Percentiles rank a stretch among this genome's conserved stretches.
Evolutionary conservation across 1,140 invertebrate genomes (phyloP).

Genomic region (Melipona quadrifasciata): DNA sequence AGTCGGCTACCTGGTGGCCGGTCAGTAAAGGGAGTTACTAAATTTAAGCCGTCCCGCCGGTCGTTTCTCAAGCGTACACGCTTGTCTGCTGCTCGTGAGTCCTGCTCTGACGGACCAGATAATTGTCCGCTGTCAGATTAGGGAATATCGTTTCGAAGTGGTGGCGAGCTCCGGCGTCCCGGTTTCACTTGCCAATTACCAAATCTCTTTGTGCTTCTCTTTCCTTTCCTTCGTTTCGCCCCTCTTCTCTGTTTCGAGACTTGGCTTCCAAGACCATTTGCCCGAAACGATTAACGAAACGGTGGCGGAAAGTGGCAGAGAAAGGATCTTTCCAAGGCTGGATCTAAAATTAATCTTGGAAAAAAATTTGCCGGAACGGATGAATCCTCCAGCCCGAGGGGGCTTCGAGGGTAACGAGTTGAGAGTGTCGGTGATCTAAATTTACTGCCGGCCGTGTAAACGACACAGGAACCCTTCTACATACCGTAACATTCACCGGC

Average conservation of each 20-base stretch:
- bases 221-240: not conserved
- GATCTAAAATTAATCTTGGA: constrained; percentile 62
- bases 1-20: constrained; percentile 41
- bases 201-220: not conserved
- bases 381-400: constrained; percentile 28
- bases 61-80: constrained; percentile 66
- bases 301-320: constrained; percentile 30
- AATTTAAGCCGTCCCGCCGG: constrained; percentile 63
- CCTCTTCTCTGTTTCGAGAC: not conserved
- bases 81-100: constrained; percentile 53
- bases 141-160: constrained; percentile 59
- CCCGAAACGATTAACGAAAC: constrained; percentile 63
- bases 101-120: constrained; percentile 67
- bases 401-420: constrained; percentile 61
- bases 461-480: constrained; percentile 62
- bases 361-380: constrained; percentile 60
- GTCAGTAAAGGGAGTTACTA: constrained; percentile 61
- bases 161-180: not conserved
- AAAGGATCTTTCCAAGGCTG: not conserved
- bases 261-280: constrained; percentile 35
- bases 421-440: constrained; percentile 66
- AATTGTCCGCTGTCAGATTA: constrained; percentile 69
- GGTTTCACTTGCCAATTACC: constrained; percentile 62
- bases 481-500: constrained; percentile 68
- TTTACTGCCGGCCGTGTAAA: constrained; percentile 66